Evolutionary conservation across 2,888 invertebrate species (phyloP), one percentile per base, ranked within the genome.

Genomic region (Acleris emargana): DNA sequence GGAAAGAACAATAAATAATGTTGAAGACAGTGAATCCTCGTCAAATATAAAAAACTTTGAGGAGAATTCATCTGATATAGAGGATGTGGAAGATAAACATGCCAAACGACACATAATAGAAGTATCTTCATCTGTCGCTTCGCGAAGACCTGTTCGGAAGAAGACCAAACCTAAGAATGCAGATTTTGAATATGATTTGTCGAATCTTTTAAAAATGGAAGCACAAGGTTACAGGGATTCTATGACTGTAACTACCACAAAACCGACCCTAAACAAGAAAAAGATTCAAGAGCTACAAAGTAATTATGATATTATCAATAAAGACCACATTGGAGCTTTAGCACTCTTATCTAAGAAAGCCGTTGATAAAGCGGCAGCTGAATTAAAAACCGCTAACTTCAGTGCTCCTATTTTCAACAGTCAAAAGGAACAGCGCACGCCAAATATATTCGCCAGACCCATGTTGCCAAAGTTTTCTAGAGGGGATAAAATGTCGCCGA

Each of bases 171-270:
- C 93, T 9, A 93, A 94, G 70, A 93, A 94, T 77, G 95, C 94
- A 76, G 96, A 96, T 84, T 96, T 96, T 79, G 94, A 96, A 72
- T 96, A 96, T 76, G 96, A 96, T 85, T 85, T 95, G 70, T 94
- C 94, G 4, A 93, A 93, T 83, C 80, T 94, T 61, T 78, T 93
- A 45, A 94, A 94, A 82, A 82, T 87, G 84, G 92, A 93, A 82
- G 90, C 90, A 0, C 91, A 91, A 69, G 91, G 92, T 6, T 91
- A 92, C 73, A 81, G 89, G 68, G 92, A 91, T 68, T 83, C 89
- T 9, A 83, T 86, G 70, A 68, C 80, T 16, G 72, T 74, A 22
- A 68, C 76, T 43, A 79, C 68, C 51, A 61, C 81, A 42, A 89
- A 87, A 77, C 51, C 79, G n/a, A 72, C 64, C 67, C 84, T 78